A percentile compares a stretch with the other conserved stretches of the same genome.
phyloP scores from a whole-genome alignment of 35 echinoderm and acorn worm species.

The Apostichopus parvimensis region DNA sequence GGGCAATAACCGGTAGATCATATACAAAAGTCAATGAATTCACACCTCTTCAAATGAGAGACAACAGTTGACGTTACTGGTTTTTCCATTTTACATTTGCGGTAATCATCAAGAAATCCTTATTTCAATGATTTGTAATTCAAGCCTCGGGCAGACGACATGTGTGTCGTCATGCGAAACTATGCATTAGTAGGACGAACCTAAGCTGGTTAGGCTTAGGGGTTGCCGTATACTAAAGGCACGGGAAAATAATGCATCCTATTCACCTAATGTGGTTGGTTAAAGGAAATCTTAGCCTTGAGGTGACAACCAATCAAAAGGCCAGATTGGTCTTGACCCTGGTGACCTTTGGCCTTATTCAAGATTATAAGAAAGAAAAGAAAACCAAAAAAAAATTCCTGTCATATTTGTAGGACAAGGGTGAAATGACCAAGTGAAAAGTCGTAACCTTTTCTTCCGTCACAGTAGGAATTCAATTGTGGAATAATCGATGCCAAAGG shows the following conservation, averaged over 20 bases:
- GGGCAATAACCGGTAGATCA: conserved; percentile 52
- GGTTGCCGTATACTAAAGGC: conserved; percentile 31
- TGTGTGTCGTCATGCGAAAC: conserved; percentile 32
- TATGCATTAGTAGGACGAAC: conserved; percentile 13
- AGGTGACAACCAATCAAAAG: conserved; percentile 46
- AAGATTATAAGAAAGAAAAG: neutral
- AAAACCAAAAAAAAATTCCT: neutral
- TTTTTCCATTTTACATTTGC: conserved; percentile 11
- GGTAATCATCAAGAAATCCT: conserved; percentile 52
- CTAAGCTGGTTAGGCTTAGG: conserved; percentile 55
- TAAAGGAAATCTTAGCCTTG: conserved; percentile 36
- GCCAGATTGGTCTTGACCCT: conserved; percentile 48
- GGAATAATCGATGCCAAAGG: conserved; percentile 16
- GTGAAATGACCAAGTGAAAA: conserved; percentile 48
- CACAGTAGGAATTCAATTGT: neutral
- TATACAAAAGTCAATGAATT: conserved; percentile 41
- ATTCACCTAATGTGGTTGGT: conserved; percentile 32
- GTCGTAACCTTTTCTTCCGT: conserved; percentile 16
- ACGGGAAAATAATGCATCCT: neutral
- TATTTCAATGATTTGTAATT: conserved; percentile 56
- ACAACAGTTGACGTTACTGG: conserved; percentile 36
- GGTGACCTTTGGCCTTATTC: conserved; percentile 28
- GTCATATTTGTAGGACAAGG: conserved; percentile 37
- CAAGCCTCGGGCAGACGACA: conserved; percentile 41
- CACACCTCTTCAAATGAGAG: conserved; percentile 50